phyloP scores from a whole-genome alignment of 2,113 vertebrate genomes.

The Ageneiosus marmoratus region DNA sequence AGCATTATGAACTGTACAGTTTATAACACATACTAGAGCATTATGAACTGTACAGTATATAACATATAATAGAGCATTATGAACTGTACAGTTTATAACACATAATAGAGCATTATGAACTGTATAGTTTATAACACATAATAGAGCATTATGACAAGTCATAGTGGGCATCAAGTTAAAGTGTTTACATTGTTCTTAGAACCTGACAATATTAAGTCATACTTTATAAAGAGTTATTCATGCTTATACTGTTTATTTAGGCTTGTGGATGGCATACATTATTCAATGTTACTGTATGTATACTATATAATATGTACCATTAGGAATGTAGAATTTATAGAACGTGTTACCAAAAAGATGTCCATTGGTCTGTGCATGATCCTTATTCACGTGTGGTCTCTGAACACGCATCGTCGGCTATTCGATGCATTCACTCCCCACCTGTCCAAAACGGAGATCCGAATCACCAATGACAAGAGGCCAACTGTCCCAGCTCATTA shows the following conservation, averaged over 20 bases:
- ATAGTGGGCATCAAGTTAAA: neutral
- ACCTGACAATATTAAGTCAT: neutral
- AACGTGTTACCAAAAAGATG: neutral
- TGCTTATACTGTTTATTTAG: neutral
- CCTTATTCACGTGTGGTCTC: conserved; percentile 17
- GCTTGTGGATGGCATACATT: neutral
- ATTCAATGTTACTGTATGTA: neutral
- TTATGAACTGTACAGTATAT: too few species aligned
- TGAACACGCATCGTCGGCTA: conserved; percentile 1
- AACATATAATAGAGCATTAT: too few species aligned
- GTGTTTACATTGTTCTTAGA: neutral
- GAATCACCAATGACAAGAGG: conserved; percentile 54
- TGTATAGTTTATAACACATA: neutral
- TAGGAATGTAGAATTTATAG: neutral
- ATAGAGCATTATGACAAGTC: neutral
- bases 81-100: too few species aligned
- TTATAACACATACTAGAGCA: too few species aligned
- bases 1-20: too few species aligned
- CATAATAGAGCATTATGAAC: neutral
- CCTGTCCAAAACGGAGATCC: conserved; percentile 34
- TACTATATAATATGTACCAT: neutral
- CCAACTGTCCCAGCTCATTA: conserved; percentile 55
- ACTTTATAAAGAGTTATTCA: neutral
- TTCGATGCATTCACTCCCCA: conserved; percentile 43
- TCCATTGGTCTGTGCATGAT: too few species aligned